Evolutionary conservation across 2,113 vertebrate species (phyloP).

Genomic region (Furnarius figulus): DNA sequence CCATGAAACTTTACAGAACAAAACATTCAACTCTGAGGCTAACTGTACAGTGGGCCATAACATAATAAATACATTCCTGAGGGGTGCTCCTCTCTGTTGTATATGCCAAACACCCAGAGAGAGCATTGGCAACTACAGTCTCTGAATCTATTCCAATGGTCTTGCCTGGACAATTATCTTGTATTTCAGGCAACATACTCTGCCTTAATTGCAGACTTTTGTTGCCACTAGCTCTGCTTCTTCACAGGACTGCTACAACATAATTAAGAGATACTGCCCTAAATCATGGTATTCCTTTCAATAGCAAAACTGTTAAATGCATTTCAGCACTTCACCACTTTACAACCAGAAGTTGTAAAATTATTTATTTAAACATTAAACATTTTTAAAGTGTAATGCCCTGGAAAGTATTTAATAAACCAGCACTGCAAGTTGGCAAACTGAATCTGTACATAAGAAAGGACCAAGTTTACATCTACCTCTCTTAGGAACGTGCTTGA

Average conservation of each 20-base stretch:
- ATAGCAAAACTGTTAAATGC: neutral
- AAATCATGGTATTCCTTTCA: slow-evolving; percentile 2
- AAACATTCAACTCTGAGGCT: slow-evolving; percentile 36
- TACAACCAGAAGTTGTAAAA: neutral
- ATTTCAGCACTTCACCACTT: neutral
- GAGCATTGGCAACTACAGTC: neutral
- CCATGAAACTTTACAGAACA: neutral
- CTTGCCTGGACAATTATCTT: slow-evolving; percentile 34
- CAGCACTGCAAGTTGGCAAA: neutral
- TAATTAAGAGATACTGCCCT: slow-evolving; percentile 29
- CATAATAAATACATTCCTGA: neutral
- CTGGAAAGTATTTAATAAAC: slow-evolving; percentile 10
- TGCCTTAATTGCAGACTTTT: slow-evolving; percentile 47
- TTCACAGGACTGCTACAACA: neutral
- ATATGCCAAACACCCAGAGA: neutral
- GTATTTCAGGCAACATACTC: slow-evolving; percentile 20
- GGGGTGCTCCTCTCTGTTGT: neutral
- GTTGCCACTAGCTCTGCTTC: slow-evolving; percentile 29
- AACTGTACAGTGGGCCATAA: neutral
- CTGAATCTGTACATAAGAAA: neutral
- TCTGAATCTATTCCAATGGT: neutral
- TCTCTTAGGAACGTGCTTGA: neutral
- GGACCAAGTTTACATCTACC: neutral
- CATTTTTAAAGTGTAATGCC: neutral
- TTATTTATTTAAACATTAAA: neutral